Conservation (phyloP, 1,140 invertebrate genomes). For the Polyergus mexicanus region DNA sequence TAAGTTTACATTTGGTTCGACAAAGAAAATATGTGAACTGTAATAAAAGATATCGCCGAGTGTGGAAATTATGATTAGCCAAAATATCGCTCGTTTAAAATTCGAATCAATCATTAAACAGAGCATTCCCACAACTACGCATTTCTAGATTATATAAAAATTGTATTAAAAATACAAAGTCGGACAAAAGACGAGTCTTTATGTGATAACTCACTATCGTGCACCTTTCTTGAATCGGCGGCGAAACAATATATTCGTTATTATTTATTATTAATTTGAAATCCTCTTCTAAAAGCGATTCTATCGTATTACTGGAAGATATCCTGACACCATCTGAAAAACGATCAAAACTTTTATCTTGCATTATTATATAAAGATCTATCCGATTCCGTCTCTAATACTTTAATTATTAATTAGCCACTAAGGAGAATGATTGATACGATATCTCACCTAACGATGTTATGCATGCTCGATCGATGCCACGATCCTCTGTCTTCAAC, state of each 20-base stretch:
- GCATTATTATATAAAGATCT: not conserved
- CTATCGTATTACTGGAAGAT: slow-evolving; percentile 95
- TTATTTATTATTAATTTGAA: slow-evolving; percentile 96
- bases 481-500: slow-evolving; percentile 95
- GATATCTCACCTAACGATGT: slow-evolving; percentile 89
- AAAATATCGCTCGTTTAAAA: slow-evolving; percentile 11
- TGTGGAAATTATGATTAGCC: not conserved
- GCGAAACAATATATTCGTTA: slow-evolving; percentile 92
- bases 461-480: slow-evolving; percentile 94
- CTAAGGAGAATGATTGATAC: not conserved
- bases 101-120: not conserved
- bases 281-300: slow-evolving; percentile 93
- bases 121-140: not conserved
- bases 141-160: not conserved
- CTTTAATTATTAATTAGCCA: not conserved
- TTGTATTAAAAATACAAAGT: slow-evolving; percentile 22
- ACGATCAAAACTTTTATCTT: not conserved
- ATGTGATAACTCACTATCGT: slow-evolving; percentile 81
- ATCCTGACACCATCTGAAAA: slow-evolving; percentile 93
- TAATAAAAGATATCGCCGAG: not conserved
- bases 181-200: not conserved
- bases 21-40: not conserved
- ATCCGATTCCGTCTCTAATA: not conserved
- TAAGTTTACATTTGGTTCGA: no score
- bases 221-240: slow-evolving; percentile 87